Conservation (phyloP, 2,113 vertebrate genomes). For the Morone saxatilis region DNA sequence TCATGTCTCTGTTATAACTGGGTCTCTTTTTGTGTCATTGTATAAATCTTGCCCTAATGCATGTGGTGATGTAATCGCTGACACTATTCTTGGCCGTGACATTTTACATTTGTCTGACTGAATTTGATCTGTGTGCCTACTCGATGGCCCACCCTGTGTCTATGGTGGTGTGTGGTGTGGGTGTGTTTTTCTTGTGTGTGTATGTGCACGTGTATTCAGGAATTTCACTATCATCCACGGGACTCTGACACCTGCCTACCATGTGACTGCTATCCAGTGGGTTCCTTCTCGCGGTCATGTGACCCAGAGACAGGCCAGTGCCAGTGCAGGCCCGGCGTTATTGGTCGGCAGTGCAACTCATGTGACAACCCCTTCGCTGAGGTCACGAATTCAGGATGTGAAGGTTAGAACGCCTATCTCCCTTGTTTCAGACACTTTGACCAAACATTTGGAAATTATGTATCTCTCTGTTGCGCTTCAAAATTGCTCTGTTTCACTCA, state of each 20-base stretch:
- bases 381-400: slow-evolving; percentile 94
- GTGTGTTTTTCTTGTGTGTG: background rate
- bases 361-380: slow-evolving; percentile 98
- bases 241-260: slow-evolving; percentile 93
- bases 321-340: slow-evolving; percentile 94
- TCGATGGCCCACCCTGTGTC: background rate
- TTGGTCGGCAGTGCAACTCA: slow-evolving; percentile 94
- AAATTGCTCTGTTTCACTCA: slow-evolving; percentile 14
- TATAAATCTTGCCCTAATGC: slow-evolving; percentile 1
- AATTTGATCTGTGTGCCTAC: slow-evolving; percentile 13
- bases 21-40: background rate
- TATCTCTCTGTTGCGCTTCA: background rate
- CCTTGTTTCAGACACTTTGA: background rate
- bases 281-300: slow-evolving; percentile 94
- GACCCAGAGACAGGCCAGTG: slow-evolving; percentile 92
- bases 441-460: background rate
- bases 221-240: slow-evolving; percentile 92
- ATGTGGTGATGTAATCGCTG: slow-evolving; percentile 4
- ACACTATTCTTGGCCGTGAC: slow-evolving; percentile 17
- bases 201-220: slow-evolving; percentile 80
- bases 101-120: slow-evolving; percentile 3
- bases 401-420: slow-evolving; percentile 84
- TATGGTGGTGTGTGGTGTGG: slow-evolving; percentile 13
- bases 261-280: slow-evolving; percentile 97
- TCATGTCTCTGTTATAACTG: background rate